Evolutionary conservation across 2,888 invertebrate species (phyloP).

Genomic region (Tromatobia lineatoria): DNA sequence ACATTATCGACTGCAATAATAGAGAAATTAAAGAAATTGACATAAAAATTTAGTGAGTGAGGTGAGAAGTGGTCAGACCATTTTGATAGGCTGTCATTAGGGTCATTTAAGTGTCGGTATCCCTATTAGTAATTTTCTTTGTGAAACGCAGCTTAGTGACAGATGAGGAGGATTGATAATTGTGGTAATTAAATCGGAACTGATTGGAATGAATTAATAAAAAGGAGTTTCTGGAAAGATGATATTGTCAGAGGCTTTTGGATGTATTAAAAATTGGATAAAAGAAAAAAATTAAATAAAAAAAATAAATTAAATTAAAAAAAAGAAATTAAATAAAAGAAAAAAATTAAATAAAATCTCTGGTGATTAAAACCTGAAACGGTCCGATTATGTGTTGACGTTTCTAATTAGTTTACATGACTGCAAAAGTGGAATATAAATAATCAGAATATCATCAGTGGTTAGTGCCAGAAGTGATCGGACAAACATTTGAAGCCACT

Average conservation of each 20-base stretch:
- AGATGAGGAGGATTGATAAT: too few relatives aligned
- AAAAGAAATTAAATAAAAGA: neutral
- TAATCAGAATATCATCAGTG: neutral
- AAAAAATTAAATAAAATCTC: neutral
- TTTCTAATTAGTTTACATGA: neutral
- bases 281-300: too few relatives aligned
- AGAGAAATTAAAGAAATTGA: neutral
- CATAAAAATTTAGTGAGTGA: neutral
- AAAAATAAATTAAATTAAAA: too few relatives aligned
- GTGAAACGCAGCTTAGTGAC: too few relatives aligned
- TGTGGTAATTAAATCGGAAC: too few relatives aligned
- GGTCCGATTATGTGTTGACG: neutral
- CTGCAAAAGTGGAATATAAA: neutral
- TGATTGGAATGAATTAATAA: too few relatives aligned
- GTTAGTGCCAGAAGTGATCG: neutral
- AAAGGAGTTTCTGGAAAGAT: too few relatives aligned
- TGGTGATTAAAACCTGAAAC: neutral
- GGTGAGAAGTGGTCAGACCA: neutral
- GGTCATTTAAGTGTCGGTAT: too few relatives aligned
- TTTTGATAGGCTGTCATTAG: neutral
- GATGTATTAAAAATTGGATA: too few relatives aligned
- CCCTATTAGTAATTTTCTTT: too few relatives aligned
- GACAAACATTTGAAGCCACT: neutral
- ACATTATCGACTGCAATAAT: neutral
- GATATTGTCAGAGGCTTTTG: too few relatives aligned